Evolutionary conservation across 2,113 vertebrate genomes (phyloP).

Genomic region (Rana temporaria): DNA sequence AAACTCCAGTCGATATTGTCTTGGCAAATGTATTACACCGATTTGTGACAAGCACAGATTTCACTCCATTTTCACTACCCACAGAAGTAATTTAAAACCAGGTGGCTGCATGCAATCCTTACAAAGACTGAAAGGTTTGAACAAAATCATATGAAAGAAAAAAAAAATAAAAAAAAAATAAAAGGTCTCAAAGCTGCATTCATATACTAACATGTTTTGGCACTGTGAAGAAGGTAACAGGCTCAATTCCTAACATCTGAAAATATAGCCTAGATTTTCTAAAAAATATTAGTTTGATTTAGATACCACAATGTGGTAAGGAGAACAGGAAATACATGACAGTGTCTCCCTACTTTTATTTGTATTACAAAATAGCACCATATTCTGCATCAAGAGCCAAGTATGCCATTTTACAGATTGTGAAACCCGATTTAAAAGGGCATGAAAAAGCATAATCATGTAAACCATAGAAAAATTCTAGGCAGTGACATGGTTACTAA

Average conservation of each 20-base stretch:
- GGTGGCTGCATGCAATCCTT: neutral
- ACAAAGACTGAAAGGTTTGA: neutral
- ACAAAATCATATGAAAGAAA: neutral
- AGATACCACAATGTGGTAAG: conserved; percentile 29
- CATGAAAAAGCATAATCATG: too few relatives aligned
- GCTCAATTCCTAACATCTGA: neutral
- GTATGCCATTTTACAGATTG: too few relatives aligned
- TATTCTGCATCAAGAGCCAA: too few relatives aligned
- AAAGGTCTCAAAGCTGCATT: neutral
- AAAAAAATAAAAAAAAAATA: too few relatives aligned
- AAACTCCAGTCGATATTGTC: neutral
- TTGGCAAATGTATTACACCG: conserved; percentile 15
- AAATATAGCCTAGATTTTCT: neutral
- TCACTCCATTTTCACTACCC: neutral
- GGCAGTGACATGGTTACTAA: neutral
- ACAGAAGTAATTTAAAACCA: conserved; percentile 4
- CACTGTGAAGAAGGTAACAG: neutral
- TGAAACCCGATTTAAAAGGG: too few relatives aligned
- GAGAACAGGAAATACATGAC: too few relatives aligned
- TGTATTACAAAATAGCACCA: too few relatives aligned
- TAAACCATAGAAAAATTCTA: too few relatives aligned
- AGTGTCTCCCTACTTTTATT: too few relatives aligned
- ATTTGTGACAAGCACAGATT: neutral
- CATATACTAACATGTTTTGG: neutral
- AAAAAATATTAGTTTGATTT: neutral